Conservation (phyloP, 2,797 vertebrate genomes). For the Erpetoichthys calabaricus region DNA sequence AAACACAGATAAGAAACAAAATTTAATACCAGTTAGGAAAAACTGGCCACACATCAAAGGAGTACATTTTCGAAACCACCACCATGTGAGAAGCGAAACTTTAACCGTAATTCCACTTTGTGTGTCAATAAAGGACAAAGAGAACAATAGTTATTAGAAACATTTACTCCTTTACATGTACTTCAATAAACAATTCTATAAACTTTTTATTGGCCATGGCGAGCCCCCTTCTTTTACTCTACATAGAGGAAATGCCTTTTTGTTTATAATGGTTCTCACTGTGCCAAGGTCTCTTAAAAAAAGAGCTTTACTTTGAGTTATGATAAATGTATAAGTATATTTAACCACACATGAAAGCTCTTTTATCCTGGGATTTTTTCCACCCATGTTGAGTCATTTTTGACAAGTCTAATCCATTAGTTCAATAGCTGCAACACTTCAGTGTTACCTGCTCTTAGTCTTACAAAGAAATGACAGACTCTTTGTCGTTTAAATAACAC, state of each 20-base stretch:
- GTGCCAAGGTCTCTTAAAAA: background rate
- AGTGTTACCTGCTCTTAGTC: background rate
- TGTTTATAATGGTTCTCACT: background rate
- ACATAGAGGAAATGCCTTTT: slow-evolving; percentile 1
- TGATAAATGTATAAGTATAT: slow-evolving; percentile 6
- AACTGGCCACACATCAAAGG: slow-evolving; percentile 45
- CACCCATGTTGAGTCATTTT: slow-evolving; percentile 3
- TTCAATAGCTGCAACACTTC: slow-evolving; percentile 10
- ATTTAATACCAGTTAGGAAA: slow-evolving; percentile 32
- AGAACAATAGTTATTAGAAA: slow-evolving; percentile 44
- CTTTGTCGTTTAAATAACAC: slow-evolving; percentile 12
- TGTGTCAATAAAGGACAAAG: slow-evolving; percentile 39
- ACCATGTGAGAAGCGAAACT: slow-evolving; percentile 40
- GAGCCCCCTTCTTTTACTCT: slow-evolving; percentile 3
- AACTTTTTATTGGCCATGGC: background rate
- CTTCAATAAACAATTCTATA: background rate
- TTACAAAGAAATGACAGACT: slow-evolving; percentile 8
- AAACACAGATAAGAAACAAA: slow-evolving; percentile 47
- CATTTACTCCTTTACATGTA: slow-evolving; percentile 17
- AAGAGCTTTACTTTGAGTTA: slow-evolving; percentile 3
- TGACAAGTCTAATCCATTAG: slow-evolving; percentile 17
- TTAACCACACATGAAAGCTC: slow-evolving; percentile 14
- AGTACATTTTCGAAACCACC: slow-evolving; percentile 35
- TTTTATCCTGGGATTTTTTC: slow-evolving; percentile 5
- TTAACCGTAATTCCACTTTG: slow-evolving; percentile 39